A percentile compares a stretch with the other conserved stretches of the same genome.
These are phyloP conservation scores for Scaptomyza parva DNA, from an alignment of 2,888 invertebrate genomes.

Conservation along the genomic window DNA sequence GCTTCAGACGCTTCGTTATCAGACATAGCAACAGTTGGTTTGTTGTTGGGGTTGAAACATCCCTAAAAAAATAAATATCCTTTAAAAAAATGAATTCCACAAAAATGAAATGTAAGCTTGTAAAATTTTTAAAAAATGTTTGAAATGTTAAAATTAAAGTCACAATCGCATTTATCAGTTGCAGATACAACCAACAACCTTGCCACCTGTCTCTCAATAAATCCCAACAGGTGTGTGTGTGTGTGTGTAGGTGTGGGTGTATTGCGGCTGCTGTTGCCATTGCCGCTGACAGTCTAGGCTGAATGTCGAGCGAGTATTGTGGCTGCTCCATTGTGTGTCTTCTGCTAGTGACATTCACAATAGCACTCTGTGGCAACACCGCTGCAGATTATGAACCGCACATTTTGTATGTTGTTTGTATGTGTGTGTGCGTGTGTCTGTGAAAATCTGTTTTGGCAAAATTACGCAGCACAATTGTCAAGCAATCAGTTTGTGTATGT, in stretches of 20 bases:
- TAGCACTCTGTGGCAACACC: slow-evolving; percentile 38
- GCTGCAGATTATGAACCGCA: slow-evolving; percentile 46
- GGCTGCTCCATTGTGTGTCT: slow-evolving; percentile 40
- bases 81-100: slow-evolving; percentile 10
- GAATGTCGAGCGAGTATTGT: slow-evolving; percentile 27
- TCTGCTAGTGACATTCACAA: slow-evolving; percentile 63
- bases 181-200: slow-evolving; percentile 30
- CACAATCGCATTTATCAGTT: slow-evolving; percentile 27
- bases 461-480: slow-evolving; percentile 65
- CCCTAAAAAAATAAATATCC: background rate
- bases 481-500: background rate
- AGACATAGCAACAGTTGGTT: slow-evolving; percentile 63
- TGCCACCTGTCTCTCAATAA: slow-evolving; percentile 9
- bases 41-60: background rate
- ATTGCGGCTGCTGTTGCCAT: slow-evolving; percentile 39
- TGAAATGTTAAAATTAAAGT: slow-evolving; percentile 15
- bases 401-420: slow-evolving; percentile 12
- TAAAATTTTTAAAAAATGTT: slow-evolving; percentile 9
- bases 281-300: slow-evolving; percentile 57
- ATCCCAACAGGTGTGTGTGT: slow-evolving; percentile 48
- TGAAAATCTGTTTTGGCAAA: slow-evolving; percentile 34
- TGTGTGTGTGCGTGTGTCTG: too few relatives aligned
- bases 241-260: background rate
- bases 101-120: slow-evolving; percentile 6
- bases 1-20: slow-evolving; percentile 11